Evolutionary conservation across 2,113 vertebrate genomes (phyloP), one percentile per base, ranked within the genome.

Genomic region (Greenwoodochromis staneri): DNA sequence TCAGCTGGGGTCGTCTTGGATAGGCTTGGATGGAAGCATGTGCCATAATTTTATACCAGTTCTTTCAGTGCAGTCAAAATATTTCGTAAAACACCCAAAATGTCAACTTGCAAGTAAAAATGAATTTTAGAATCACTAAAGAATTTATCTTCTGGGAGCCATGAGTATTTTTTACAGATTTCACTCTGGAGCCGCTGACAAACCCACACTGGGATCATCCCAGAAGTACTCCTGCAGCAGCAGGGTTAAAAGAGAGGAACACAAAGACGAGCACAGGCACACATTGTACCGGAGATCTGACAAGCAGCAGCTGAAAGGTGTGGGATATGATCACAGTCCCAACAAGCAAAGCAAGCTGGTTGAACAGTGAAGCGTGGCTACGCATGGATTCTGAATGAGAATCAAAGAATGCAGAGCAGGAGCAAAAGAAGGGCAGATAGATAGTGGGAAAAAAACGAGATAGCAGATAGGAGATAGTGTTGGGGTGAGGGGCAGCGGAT

Each of bases 401-500:
- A 21, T 69, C 1, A n/a, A 78, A 36, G 59, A 88, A 81, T 82
- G 81, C 89, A 87, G 69, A 82, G 88, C 69, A 47, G 31, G 73
- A 61, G 63, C 6, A 19, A 83, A 61, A 71, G 71, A 85, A 54
- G 76, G 63, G 49, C 82, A 83, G 85, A 53, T 6, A 87, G 59
- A 85, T 45, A 61, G 66, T 5, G 54, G 55, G 51, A 2, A 49
- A 51, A 19, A 81, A 76, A 27, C 0, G 69, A 90, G 89, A 87
- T 57, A 84, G 82, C 53, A 85, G 92, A 92, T 91, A 91, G 83
- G 80, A 89, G 90, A 94, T 89, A 80, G 90, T 78, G 90, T 34
- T 38, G 88, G 93, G 95, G 92, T 94, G 95, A 90, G 94, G 93
- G 95, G 93, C 94, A 91, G 92, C 80, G 83, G 93, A 96, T 96